Percentiles rank a stretch among this genome's conserved stretches.
phyloP scores from a whole-genome alignment of 2,888 invertebrate species.

The Leptothorax acervorum region DNA sequence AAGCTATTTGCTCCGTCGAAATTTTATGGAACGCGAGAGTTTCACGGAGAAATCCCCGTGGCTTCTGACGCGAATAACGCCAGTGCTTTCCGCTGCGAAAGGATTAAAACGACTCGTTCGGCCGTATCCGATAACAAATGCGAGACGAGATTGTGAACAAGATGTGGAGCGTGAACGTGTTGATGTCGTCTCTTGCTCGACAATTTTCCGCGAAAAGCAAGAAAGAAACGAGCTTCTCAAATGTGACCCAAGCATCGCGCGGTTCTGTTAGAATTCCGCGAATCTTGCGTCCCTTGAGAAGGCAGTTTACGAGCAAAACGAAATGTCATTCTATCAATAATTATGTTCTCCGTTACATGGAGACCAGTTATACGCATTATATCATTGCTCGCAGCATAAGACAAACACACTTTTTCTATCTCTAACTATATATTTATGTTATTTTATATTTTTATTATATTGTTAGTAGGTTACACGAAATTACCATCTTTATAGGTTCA shows the following conservation, averaged over 20 bases:
- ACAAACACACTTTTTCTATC: neutral
- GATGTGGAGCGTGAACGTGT: neutral
- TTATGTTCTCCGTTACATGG: neutral
- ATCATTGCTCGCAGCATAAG: neutral
- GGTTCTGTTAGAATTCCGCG: neutral
- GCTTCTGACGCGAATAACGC: neutral
- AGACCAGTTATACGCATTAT: neutral
- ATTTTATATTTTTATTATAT: neutral
- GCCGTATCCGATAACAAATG: neutral
- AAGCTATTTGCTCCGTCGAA: neutral
- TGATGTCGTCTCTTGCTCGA: neutral
- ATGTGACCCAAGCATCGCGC: neutral
- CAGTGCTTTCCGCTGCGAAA: neutral
- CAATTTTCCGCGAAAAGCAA: neutral
- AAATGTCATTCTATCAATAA: neutral
- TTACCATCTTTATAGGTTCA: neutral
- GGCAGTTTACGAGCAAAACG: neutral
- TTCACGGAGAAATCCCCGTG: neutral
- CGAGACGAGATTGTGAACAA: neutral
- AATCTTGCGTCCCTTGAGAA: neutral
- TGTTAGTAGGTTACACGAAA: neutral
- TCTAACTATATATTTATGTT: neutral
- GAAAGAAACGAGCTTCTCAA: neutral
- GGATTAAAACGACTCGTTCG: neutral
- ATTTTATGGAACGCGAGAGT: neutral